Evolutionary conservation across 2,113 vertebrate genomes (phyloP).

Genomic region (Aspidoscelis tigris): DNA sequence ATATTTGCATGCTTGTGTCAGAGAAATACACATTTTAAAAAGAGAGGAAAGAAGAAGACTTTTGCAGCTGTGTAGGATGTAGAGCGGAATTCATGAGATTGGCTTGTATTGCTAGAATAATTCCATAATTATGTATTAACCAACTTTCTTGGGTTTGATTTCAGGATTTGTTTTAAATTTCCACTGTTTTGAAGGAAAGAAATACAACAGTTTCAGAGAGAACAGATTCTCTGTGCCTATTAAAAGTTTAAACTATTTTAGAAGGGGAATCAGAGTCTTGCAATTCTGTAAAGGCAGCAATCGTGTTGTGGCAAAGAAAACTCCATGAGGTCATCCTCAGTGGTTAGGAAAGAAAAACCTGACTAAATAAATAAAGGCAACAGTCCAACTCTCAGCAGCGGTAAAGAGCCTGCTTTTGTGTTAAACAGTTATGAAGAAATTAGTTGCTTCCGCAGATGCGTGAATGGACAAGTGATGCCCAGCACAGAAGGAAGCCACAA

Average conservation of each 20-base stretch:
- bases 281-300: slow-evolving; percentile 37
- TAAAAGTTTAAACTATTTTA: slow-evolving; percentile 42
- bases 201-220: slow-evolving; percentile 16
- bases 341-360: accelerated
- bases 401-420: accelerated
- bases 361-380: slow-evolving; percentile 24
- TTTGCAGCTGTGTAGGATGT: slow-evolving; percentile 33
- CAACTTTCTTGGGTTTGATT: slow-evolving; percentile 50
- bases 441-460: not conserved
- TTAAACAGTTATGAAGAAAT: accelerated
- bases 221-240: not conserved
- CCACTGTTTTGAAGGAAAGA: slow-evolving; percentile 20
- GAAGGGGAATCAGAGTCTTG: slow-evolving; percentile 27
- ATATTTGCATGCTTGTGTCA: not conserved
- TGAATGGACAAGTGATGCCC: not conserved
- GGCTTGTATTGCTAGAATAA: slow-evolving; percentile 36
- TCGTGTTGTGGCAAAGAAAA: slow-evolving; percentile 30
- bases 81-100: slow-evolving; percentile 9
- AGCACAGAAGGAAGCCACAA: not conserved
- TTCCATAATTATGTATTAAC: slow-evolving; percentile 20
- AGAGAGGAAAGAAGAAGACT: slow-evolving; percentile 39
- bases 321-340: not conserved
- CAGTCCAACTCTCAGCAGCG: not conserved
- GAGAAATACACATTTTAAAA: not conserved
- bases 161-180: slow-evolving; percentile 31